Evolutionary conservation across 2,113 vertebrate species (phyloP).

Genomic region (Planiliza haematocheilus): DNA sequence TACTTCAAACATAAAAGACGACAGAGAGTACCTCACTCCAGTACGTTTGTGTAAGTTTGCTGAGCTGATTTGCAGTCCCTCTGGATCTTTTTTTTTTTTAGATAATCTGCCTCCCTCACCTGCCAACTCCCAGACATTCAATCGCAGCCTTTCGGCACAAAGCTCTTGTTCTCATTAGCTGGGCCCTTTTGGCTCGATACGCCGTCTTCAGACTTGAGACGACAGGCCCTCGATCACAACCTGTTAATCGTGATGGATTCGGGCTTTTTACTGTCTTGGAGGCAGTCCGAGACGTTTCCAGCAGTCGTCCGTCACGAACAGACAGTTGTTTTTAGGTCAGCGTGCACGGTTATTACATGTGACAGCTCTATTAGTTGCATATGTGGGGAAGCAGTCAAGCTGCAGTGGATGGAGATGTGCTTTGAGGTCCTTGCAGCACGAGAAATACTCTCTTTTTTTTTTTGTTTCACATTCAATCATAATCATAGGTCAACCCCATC

Average conservation of each 20-base stretch:
- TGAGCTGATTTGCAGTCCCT: conserved; percentile 15
- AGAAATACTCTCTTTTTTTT: too few species aligned
- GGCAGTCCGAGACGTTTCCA: neutral
- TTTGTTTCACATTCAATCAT: too few species aligned
- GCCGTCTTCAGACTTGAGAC: neutral
- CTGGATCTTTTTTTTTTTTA: conserved; percentile 26
- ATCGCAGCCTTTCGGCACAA: conserved; percentile 2
- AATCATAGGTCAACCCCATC: too few species aligned
- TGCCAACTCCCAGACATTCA: conserved; percentile 40
- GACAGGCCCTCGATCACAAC: conserved; percentile 35
- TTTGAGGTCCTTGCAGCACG: neutral
- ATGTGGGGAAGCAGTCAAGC: conserved; percentile 7
- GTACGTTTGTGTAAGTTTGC: conserved; percentile 1
- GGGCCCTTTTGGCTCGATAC: neutral
- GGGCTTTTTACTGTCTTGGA: conserved; percentile 13
- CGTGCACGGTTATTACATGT: conserved; percentile 8
- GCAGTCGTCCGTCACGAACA: conserved; percentile 22
- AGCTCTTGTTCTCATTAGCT: conserved; percentile 34
- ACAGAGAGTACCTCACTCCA: neutral
- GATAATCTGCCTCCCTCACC: conserved; percentile 21
- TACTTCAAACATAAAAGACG: conserved; percentile 22
- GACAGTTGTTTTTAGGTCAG: conserved; percentile 25
- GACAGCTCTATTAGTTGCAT: conserved; percentile 45
- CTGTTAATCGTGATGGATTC: conserved; percentile 17
- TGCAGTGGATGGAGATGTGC: conserved; percentile 3